Conservation (phyloP, 2,888 invertebrate species). For the Chloroclystis v-ata region DNA sequence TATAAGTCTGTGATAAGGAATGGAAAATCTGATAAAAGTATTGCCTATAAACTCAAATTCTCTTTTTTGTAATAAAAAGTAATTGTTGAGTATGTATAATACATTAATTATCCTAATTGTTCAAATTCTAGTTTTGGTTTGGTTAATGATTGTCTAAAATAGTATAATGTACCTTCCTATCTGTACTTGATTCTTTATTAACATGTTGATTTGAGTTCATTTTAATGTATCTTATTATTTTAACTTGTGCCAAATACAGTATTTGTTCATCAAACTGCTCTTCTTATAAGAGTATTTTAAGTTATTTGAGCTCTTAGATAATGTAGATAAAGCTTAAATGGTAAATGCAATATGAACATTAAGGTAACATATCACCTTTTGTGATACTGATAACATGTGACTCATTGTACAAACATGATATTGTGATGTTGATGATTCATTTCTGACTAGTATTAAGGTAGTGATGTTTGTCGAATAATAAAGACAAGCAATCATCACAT, state of each 20-base stretch:
- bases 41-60: neutral
- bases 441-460: slow-evolving; percentile 16
- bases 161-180: too few species aligned
- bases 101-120: neutral
- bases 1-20: slow-evolving; percentile 25
- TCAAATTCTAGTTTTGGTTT: slow-evolving; percentile 5
- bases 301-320: too few species aligned
- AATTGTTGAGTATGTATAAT: slow-evolving; percentile 9
- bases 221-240: too few species aligned
- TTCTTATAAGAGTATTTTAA: neutral
- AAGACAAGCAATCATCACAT: slow-evolving; percentile 13
- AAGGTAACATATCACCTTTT: slow-evolving; percentile 1
- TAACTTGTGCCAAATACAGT: slow-evolving; percentile 41
- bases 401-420: slow-evolving; percentile 23
- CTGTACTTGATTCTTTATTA: too few species aligned
- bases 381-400: slow-evolving; percentile 13
- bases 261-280: slow-evolving; percentile 21
- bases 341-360: neutral
- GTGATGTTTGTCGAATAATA: slow-evolving; percentile 7
- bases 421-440: slow-evolving; percentile 29
- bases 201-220: too few species aligned
- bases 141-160: too few species aligned
- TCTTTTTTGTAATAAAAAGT: slow-evolving; percentile 6
- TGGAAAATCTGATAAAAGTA: slow-evolving; percentile 6
- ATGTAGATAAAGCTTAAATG: neutral